These are phyloP conservation scores for Neogale vison DNA, from an alignment of 2,113 vertebrate genomes.

Conservation along the genomic window DNA sequence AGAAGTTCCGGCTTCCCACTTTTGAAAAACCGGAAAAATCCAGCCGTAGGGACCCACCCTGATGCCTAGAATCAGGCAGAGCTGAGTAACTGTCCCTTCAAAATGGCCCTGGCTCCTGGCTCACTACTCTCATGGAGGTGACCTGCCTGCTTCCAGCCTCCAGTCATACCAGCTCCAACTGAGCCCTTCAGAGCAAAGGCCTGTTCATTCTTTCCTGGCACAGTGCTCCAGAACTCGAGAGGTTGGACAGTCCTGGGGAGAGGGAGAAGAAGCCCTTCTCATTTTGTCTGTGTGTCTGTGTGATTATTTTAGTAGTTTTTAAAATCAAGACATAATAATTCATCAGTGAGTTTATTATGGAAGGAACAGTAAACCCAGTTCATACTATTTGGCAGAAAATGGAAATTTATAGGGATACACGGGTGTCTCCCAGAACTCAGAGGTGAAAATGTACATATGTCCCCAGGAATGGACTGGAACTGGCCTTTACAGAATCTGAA, in stretches of 20 bases:
- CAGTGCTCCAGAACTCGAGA: not conserved
- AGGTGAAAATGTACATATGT: not conserved
- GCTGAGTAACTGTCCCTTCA: not conserved
- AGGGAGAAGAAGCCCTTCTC: not conserved
- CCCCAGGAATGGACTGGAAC: not conserved
- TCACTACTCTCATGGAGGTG: not conserved
- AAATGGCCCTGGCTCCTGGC: not conserved
- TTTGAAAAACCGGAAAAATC: not conserved
- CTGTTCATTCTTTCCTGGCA: not conserved
- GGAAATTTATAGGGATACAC: too few relatives aligned
- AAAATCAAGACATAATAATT: not conserved
- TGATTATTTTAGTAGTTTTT: not conserved
- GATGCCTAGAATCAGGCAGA: not conserved
- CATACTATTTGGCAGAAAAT: not conserved
- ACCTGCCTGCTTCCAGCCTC: not conserved
- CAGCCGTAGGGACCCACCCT: too few relatives aligned
- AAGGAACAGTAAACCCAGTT: not conserved
- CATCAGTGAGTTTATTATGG: not conserved
- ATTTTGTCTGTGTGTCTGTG: not conserved
- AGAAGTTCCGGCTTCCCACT: not conserved
- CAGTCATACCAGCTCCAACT: accelerated
- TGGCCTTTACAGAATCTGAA: not conserved
- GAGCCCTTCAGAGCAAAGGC: not conserved
- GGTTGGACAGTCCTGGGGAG: not conserved
- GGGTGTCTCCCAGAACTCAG: not conserved